Conservation (phyloP, 2,797 vertebrate species). For the Nannoperca obscura region DNA sequence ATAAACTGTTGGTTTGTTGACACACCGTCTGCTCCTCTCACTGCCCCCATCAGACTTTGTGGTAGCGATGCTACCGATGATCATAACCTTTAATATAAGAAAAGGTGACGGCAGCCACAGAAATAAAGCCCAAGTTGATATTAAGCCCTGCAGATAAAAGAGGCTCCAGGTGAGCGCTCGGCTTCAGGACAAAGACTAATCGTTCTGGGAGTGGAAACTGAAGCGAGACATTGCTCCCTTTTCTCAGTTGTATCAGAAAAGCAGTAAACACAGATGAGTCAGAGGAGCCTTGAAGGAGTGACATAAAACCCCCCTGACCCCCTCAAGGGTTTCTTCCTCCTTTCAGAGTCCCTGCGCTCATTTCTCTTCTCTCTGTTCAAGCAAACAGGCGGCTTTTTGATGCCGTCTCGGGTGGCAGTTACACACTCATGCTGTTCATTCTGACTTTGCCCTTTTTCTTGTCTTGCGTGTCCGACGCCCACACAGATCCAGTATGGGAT, state of each 20-base stretch:
- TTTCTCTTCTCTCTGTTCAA: background rate
- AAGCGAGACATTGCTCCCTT: constrained; percentile 21
- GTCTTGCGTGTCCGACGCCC: constrained; percentile 15
- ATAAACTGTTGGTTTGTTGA: background rate
- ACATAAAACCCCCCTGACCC: background rate
- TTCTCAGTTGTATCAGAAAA: constrained; percentile 15
- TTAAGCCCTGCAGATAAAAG: background rate
- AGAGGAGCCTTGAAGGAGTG: constrained; percentile 25
- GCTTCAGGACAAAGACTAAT: constrained; percentile 14
- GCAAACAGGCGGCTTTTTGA: constrained; percentile 33
- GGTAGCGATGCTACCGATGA: background rate
- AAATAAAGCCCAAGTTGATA: background rate
- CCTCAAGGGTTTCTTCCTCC: constrained; percentile 19
- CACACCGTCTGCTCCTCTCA: background rate
- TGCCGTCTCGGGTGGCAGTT: constrained; percentile 18
- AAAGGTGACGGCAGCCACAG: background rate
- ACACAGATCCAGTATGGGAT: constrained; percentile 34
- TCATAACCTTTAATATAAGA: background rate
- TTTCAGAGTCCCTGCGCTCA: constrained; percentile 11
- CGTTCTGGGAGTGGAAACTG: background rate
- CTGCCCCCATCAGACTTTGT: background rate
- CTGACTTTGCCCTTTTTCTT: constrained; percentile 19
- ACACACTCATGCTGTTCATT: constrained; percentile 22
- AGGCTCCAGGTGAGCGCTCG: background rate
- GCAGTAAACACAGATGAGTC: constrained; percentile 23